Base-by-base conservation (phyloP, 2,888 invertebrate genomes). In the Volucella bombylans region DNA sequence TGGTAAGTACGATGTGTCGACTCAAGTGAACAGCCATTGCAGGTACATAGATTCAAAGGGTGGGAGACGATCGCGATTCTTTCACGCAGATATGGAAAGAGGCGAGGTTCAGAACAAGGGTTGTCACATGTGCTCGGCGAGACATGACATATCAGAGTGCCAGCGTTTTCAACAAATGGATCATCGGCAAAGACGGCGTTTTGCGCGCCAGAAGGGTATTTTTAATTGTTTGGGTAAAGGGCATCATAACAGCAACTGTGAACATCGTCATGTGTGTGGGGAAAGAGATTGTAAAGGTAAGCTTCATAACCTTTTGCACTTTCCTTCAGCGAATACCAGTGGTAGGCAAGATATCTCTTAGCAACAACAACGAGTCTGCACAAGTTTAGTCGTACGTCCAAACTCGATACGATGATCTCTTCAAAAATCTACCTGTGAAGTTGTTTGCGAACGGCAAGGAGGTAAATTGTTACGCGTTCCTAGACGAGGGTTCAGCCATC, bases 401-500 rank as follows among this genome's bases (percentile, higher is more conserved):
- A 15, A 18, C 2, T 18, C 52, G 52, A 52, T 11, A 52, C 23
- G 10, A n/a, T n/a, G n/a, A n/a, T n/a, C 18, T 23, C 23, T 23
- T 65, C 54, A 31, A 54, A 69, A 54, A 73, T 23, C 15, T 85
- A 15, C 85, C 80, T 4, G 71, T 85, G 18, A 74, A 47, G 15
- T 64, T 79, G 15, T 65, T 45, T 71, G 79, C 74, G 31, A 64
- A 73, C 10, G 69, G 59, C 0, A 73, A 23, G 12, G 57, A 50
- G 38, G 12, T 78, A 1, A 41, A 8, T 9, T 61, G 47, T 23
- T 83, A 47, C 14, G 77, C 77, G 15, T 72, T 86, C n/a, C 41
- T 83, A 1, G 74, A 86, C 18, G 81, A 81, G 43, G 85, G 81
- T 18, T 86, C 78, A 12, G 55, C 83, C 9, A 52, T 74, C 3